Base-by-base conservation (phyloP, 1,140 invertebrate genomes). In the Anadara kagoshimensis region DNA sequence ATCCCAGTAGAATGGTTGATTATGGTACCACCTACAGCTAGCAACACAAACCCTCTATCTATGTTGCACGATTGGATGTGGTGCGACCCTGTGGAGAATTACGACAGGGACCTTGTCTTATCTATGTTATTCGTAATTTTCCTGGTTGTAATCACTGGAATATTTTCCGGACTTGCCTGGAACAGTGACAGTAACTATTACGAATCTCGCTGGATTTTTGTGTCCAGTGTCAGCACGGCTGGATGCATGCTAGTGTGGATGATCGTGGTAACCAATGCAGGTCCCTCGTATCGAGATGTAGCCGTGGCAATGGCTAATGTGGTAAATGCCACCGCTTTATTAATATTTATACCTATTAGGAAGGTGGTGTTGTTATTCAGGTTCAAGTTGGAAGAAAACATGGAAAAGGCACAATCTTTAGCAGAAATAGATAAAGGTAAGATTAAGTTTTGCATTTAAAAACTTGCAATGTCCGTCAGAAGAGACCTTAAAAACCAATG, bases 111-210 rank as follows among this genome's bases (percentile, higher is more conserved):
- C 5, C 78, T 91, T 5, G 86, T 90, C 16, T 79, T 90, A 18
- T 91, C 90, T 3, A 85, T 91, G 45, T 79, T 89, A 4, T 91
- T 91, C 66, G 86, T 91, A 18, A 87, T 91, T 76, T 81, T 91
- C 36, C 83, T 91, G 0, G 78, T 91, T 11, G 59, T 86, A 3
- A 76, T 90, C 12, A 90, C 88, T 0, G 83, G 84, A 7, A 78
- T 90, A 26, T 89, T 91, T 75, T 81, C 89, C 16, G 66, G 87
- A n/a, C 63, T 90, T 24, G 85, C 89, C 2, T 90, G 88, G 88
- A 84, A 90, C 62, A 85, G 80, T 65, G 83, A 87, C 18, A 86
- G 75, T 56, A 87, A 86, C 56, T 88, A 89, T 66, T 81, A 78
- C 24, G 91, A 91, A 76, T 88, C 90, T 0, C 83, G 91, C 22